These are phyloP conservation scores for Stegodyphus mimosarum DNA, from an alignment of 1,140 invertebrate species.

Conservation along the genomic window DNA sequence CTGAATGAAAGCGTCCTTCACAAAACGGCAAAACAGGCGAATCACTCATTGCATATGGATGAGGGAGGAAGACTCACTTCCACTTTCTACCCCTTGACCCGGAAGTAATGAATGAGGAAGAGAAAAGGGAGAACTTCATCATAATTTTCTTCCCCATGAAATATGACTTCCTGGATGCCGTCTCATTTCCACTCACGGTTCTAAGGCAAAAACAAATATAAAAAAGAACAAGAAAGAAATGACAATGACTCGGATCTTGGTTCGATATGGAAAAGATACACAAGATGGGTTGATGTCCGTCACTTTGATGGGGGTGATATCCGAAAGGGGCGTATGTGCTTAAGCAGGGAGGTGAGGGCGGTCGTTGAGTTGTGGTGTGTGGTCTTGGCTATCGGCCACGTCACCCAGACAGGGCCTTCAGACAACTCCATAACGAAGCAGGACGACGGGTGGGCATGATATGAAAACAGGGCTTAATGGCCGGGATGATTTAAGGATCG, in stretches of 20 bases:
- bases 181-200: not conserved
- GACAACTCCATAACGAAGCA: too few species aligned
- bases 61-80: conserved; percentile 15
- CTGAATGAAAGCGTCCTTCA: not conserved
- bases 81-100: conserved; percentile 41
- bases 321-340: conserved; percentile 10
- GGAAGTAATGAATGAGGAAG: conserved; percentile 49
- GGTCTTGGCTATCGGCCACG: conserved; percentile 1
- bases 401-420: not conserved
- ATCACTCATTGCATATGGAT: conserved; percentile 43
- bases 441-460: conserved; percentile 29
- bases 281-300: too few species aligned
- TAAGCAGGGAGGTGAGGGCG: conserved; percentile 8
- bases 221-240: conserved; percentile 31
- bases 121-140: conserved; percentile 37
- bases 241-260: not conserved
- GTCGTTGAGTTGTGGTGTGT: conserved; percentile 36
- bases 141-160: conserved; percentile 39
- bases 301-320: not conserved
- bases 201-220: not conserved
- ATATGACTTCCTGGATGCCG: conserved; percentile 35
- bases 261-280: not conserved
- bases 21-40: not conserved
- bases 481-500: conserved; percentile 25
- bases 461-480: conserved; percentile 41